Evolutionary conservation across 1,140 invertebrate species (phyloP).

Genomic region (Pteromalus puparum): DNA sequence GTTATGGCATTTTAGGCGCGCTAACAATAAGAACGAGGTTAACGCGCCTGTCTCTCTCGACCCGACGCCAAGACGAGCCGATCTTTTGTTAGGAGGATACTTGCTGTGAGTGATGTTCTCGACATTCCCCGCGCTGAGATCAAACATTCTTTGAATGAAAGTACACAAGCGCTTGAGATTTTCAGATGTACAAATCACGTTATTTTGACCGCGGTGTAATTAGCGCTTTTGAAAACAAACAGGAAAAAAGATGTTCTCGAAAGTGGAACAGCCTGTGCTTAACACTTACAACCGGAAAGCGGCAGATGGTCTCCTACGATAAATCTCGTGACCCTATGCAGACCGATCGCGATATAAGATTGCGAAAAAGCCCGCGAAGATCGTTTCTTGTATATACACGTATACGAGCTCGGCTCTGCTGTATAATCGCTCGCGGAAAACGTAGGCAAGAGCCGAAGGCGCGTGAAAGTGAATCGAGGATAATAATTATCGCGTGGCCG

Average conservation of each 20-base stretch:
- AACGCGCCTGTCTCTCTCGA: background rate
- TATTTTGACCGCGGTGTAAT: too few relatives aligned
- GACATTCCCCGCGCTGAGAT: too few relatives aligned
- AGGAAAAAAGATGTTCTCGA: background rate
- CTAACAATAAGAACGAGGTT: background rate
- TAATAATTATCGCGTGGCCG: slow-evolving; percentile 48
- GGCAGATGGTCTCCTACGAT: background rate
- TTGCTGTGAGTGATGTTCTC: background rate
- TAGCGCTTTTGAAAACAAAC: background rate
- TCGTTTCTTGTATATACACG: background rate
- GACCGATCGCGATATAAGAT: background rate
- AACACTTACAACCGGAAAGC: slow-evolving; percentile 26
- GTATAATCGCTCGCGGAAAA: slow-evolving; percentile 13
- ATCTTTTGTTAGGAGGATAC: background rate
- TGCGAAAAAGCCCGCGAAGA: slow-evolving; percentile 27
- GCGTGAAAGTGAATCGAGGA: slow-evolving; percentile 50
- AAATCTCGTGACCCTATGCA: background rate
- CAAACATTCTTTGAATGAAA: too few relatives aligned
- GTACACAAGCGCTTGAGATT: background rate
- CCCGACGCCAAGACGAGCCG: too few relatives aligned
- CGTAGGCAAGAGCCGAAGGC: slow-evolving; percentile 15
- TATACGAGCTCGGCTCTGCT: background rate
- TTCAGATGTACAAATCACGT: too few relatives aligned
- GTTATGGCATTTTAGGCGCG: background rate
- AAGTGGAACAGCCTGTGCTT: slow-evolving; percentile 35